These are phyloP conservation scores for Catonia carolina DNA, from an alignment of 2,888 invertebrate species.

Conservation along the genomic window DNA sequence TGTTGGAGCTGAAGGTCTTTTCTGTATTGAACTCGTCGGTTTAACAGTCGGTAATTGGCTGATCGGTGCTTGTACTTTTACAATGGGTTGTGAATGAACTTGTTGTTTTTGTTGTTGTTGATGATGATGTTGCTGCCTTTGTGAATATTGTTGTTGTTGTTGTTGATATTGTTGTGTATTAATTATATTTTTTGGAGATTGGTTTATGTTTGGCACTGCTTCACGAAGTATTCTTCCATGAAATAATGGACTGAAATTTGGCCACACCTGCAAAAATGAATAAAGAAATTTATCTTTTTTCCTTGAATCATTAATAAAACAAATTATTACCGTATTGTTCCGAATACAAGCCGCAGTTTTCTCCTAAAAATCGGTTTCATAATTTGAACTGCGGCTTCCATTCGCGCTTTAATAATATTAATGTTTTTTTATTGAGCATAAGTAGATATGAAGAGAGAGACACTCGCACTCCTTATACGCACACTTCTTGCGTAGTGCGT, in stretches of 20 bases:
- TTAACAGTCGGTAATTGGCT: neutral
- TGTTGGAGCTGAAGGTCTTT: neutral
- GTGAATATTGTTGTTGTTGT: neutral
- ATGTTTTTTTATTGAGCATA: no score
- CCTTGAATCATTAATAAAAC: no score
- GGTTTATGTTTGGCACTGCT: slow-evolving; percentile 11
- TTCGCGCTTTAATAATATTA: no score
- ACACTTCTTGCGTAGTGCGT: no score
- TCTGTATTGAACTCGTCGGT: slow-evolving; percentile 4
- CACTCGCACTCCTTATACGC: no score
- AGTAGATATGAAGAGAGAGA: no score
- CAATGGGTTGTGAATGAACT: neutral
- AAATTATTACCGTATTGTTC: no score
- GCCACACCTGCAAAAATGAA: slow-evolving; percentile 29
- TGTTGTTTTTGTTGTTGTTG: no score
- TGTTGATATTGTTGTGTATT: neutral
- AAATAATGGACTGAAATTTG: slow-evolving; percentile 29
- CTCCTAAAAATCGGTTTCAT: no score
- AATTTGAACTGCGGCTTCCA: no score
- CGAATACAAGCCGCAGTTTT: no score
- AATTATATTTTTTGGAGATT: neutral
- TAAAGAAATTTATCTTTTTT: neutral
- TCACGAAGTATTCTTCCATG: slow-evolving; percentile 31
- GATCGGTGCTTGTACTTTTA: neutral
- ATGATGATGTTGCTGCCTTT: neutral